These are phyloP conservation scores for Rhaphigaster nebulosa DNA, from an alignment of 2,888 invertebrate genomes.

Conservation along the genomic window DNA sequence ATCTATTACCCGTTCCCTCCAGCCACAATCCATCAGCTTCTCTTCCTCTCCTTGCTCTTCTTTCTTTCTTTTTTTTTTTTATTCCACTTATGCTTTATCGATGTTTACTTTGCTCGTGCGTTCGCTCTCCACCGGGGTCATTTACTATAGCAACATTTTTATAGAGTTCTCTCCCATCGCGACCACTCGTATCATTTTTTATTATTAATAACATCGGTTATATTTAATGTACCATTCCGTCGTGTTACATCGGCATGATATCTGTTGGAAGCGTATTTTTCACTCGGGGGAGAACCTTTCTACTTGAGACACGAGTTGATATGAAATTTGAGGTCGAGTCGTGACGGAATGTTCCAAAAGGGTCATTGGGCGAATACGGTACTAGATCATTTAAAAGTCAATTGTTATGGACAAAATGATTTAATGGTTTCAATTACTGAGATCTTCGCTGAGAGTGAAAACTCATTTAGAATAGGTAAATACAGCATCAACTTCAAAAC, in stretches of 20 bases:
- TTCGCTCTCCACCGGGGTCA: not conserved
- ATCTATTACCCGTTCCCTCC: slow-evolving; percentile 64
- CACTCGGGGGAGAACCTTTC: not conserved
- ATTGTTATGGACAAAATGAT: not conserved
- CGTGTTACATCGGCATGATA: not conserved
- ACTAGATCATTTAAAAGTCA: not conserved
- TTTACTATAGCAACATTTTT: slow-evolving; percentile 30
- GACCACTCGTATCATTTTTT: not conserved
- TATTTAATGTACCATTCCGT: not conserved
- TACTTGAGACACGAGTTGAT: not conserved
- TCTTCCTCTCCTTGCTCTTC: slow-evolving; percentile 56
- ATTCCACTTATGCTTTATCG: slow-evolving; percentile 56
- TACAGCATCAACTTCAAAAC: not conserved
- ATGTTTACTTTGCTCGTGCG: slow-evolving; percentile 50
- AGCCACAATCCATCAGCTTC: slow-evolving; percentile 62
- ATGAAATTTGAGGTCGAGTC: slow-evolving; percentile 18
- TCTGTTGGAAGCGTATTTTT: not conserved
- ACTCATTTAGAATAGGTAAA: not conserved
- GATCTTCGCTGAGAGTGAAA: not conserved
- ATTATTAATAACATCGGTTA: slow-evolving; percentile 9
- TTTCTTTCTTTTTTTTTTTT: slow-evolving; percentile 8
- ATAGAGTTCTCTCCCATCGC: not conserved
- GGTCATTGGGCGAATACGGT: not conserved
- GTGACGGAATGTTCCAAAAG: slow-evolving; percentile 11
- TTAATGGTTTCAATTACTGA: not conserved